phyloP scores from a whole-genome alignment of 2,797 vertebrate species.

The Megaceryle alcyon region DNA sequence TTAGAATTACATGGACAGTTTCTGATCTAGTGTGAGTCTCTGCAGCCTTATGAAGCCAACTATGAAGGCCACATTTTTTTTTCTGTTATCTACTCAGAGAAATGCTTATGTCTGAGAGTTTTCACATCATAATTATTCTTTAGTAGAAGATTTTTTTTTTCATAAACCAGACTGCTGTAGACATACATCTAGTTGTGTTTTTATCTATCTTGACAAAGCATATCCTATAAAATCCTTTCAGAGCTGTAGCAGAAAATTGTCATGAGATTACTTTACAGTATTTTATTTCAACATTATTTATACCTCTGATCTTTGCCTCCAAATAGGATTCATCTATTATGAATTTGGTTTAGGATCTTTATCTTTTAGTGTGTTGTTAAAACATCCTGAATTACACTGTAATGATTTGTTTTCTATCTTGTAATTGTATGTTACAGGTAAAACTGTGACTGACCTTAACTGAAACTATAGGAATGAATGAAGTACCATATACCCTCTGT shows the following conservation, averaged over 20 bases:
- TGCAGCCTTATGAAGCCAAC: background rate
- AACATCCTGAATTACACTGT: constrained; percentile 9
- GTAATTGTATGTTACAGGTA: constrained; percentile 4
- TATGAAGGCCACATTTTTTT: background rate
- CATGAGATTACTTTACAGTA: background rate
- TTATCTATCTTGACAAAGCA: background rate
- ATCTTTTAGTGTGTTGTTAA: background rate
- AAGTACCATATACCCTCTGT: background rate
- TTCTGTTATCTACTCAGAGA: background rate
- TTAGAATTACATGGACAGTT: background rate
- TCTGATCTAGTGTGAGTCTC: background rate
- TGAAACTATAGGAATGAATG: background rate
- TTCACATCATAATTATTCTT: background rate
- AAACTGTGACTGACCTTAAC: background rate
- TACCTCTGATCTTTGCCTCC: background rate
- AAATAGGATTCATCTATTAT: background rate
- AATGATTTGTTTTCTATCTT: constrained; percentile 28
- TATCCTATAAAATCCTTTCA: background rate
- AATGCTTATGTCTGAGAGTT: background rate
- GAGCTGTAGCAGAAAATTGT: background rate
- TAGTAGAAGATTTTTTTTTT: background rate
- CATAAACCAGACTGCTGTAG: background rate
- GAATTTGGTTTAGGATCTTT: background rate
- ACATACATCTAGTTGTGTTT: background rate
- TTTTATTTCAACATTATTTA: constrained; percentile 21